Percentiles rank a stretch among this genome's conserved stretches.
These are phyloP conservation scores for Oreochromis tanganicae DNA, from an alignment of 2,113 vertebrate species.

Conservation along the genomic window DNA sequence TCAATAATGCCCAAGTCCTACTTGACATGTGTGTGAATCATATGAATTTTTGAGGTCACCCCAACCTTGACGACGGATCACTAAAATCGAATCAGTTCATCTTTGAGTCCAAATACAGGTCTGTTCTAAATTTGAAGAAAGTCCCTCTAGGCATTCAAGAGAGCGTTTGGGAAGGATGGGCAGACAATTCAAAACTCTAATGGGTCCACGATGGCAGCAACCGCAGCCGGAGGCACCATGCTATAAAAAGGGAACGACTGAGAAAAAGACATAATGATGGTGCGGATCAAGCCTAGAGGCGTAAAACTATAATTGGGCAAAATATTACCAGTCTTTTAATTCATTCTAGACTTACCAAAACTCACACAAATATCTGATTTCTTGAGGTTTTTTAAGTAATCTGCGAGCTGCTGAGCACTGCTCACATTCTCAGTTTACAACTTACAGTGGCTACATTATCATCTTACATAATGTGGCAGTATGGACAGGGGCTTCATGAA, in stretches of 20 bases:
- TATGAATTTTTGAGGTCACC: not conserved
- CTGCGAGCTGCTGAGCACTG: not conserved
- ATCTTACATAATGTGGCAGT: slow-evolving; percentile 5
- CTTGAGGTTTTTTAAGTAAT: not conserved
- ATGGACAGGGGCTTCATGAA: not conserved
- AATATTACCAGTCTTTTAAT: not conserved
- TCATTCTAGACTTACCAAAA: not conserved
- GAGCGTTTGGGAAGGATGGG: not conserved
- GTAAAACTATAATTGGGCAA: not conserved
- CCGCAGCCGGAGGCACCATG: not conserved
- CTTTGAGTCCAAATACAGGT: not conserved
- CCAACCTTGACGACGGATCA: not conserved
- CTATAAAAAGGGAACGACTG: not conserved
- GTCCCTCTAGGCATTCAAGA: not conserved
- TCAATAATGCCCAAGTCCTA: not conserved
- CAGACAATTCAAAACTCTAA: not conserved
- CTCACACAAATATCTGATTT: not conserved
- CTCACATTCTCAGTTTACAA: not conserved
- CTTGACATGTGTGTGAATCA: not conserved
- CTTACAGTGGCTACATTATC: not conserved
- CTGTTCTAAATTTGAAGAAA: not conserved
- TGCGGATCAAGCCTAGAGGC: not conserved
- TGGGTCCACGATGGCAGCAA: not conserved
- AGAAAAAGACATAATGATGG: not conserved
- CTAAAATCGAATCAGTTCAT: not conserved